Conservation (phyloP, 2,797 vertebrate species). For the Chrysolophus pictus region DNA sequence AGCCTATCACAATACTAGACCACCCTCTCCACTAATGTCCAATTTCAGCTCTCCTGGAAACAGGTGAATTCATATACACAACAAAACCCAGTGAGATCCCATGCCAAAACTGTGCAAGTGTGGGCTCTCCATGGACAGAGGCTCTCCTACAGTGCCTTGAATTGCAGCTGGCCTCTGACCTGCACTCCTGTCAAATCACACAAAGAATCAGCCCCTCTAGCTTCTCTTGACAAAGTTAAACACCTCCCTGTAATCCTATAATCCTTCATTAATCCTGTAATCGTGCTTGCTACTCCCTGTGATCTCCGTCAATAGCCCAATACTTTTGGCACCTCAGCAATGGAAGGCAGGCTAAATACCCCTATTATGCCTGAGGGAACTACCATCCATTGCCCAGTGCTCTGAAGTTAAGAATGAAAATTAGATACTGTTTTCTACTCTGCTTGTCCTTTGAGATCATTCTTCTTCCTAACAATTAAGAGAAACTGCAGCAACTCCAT, state of each 20-base stretch:
- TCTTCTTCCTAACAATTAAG: not conserved
- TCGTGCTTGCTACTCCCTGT: accelerated
- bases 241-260: not conserved
- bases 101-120: not conserved
- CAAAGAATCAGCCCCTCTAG: not conserved
- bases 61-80: not conserved
- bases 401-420: not conserved
- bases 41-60: not conserved
- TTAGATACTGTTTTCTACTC: not conserved
- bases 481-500: not conserved
- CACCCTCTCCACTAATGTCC: not conserved
- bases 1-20: not conserved
- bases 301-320: not conserved
- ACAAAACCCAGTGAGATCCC: not conserved
- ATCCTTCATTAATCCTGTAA: not conserved
- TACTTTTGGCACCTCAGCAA: not conserved
- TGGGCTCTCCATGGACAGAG: not conserved
- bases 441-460: not conserved
- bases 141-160: not conserved
- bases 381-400: accelerated
- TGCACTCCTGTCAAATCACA: not conserved
- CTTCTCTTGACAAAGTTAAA: not conserved
- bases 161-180: not conserved
- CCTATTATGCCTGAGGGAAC: accelerated
- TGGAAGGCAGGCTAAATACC: not conserved